Conservation (phyloP, 1,140 invertebrate genomes). For the Asbolus verrucosus region DNA sequence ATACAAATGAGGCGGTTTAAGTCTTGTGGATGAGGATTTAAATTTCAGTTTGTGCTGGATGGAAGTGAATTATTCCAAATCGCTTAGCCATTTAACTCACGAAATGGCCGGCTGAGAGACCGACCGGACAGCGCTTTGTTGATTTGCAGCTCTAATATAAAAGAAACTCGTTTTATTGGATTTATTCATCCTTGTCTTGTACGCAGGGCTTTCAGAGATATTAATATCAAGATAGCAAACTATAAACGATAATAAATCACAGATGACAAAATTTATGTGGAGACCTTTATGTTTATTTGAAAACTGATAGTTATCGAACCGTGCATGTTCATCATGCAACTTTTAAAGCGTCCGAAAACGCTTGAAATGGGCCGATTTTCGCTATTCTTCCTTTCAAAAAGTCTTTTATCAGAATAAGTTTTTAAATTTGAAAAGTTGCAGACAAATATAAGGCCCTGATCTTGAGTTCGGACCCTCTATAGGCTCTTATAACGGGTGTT, state of each 20-base stretch:
- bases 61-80: conserved; percentile 31
- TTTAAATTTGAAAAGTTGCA: too few species aligned
- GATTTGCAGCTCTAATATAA: conserved; percentile 30
- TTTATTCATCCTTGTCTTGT: conserved; percentile 9
- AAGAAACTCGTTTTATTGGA: conserved; percentile 19
- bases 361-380: too few species aligned
- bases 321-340: too few species aligned
- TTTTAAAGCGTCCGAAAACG: too few species aligned
- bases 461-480: too few species aligned
- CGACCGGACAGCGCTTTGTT: conserved; percentile 9
- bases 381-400: too few species aligned
- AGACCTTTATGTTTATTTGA: conserved; percentile 1
- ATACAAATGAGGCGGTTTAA: conserved; percentile 36
- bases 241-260: conserved; percentile 18
- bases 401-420: too few species aligned
- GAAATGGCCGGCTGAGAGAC: conserved; percentile 11
- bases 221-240: conserved; percentile 7
- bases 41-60: conserved; percentile 25
- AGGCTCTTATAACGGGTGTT: too few species aligned
- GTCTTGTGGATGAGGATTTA: conserved; percentile 18
- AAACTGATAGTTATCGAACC: too few species aligned
- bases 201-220: neutral
- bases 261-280: neutral
- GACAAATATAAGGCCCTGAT: too few species aligned
- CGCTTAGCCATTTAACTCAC: conserved; percentile 37